These are phyloP conservation scores for Dermochelys coriacea DNA, from an alignment of 2,797 vertebrate species.

Conservation along the genomic window DNA sequence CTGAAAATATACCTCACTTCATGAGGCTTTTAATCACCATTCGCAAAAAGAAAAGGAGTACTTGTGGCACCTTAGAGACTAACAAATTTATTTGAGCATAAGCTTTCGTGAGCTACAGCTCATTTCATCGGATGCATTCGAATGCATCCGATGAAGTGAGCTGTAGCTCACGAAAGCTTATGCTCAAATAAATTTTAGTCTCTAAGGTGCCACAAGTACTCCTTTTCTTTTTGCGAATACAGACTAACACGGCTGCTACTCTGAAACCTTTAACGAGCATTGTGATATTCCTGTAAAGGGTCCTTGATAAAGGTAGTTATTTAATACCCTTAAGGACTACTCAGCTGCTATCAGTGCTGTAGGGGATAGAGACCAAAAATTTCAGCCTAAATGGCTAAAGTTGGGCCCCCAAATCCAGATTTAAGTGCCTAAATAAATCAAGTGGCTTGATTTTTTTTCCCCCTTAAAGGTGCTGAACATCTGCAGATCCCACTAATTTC, in stretches of 20 bases:
- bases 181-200: too few relatives aligned
- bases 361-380: background rate
- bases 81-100: too few relatives aligned
- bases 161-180: too few relatives aligned
- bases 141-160: too few relatives aligned
- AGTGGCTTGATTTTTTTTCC: rapidly evolving
- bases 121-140: too few relatives aligned
- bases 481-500: background rate
- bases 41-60: too few relatives aligned
- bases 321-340: background rate
- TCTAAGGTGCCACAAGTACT: too few relatives aligned
- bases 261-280: background rate
- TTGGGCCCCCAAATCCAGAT: rapidly evolving
- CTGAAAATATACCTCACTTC: rapidly evolving
- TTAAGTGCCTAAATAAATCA: background rate
- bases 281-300: background rate
- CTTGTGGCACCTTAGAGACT: too few relatives aligned
- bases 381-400: background rate
- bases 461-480: background rate
- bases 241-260: too few relatives aligned
- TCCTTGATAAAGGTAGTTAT: background rate
- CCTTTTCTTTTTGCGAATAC: too few relatives aligned
- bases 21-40: too few relatives aligned
- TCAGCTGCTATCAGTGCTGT: background rate
- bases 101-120: too few relatives aligned